Base-by-base conservation (phyloP, 2,888 invertebrate species). In the Bombyx huttoni region DNA sequence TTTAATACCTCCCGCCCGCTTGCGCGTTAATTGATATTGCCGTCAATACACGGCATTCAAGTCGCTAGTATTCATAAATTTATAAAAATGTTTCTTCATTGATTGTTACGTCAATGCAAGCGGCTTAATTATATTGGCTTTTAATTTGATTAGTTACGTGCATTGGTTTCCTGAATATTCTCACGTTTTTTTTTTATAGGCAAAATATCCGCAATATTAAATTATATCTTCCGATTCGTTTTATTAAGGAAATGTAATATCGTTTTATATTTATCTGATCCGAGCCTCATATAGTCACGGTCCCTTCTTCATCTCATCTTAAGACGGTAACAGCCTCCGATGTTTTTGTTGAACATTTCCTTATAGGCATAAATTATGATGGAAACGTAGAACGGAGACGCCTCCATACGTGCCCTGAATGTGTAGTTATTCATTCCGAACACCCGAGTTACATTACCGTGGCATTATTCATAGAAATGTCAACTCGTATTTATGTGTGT, bases 1-100 rank as follows among this genome's bases (percentile, higher is more conserved):
- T 67, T 74, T 75, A 64, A 66, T 61, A 57, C 59, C 62, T 59
- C 56, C 58, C 52, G 48, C 46, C 51, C 50, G 57, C 56, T 56
- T 58, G 58, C 55, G 49, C 55, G 58, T 65, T 73, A 68, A 75
- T 72, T 74, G 65, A 65, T 64, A 56, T 61, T 58, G 56, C 51
- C 55, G 53, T 51, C 52, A 50, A 34, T 54, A 54, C 52, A 49
- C 57, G 54, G 55, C 54, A 48, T 55, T 59, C 45, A 54, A 47
- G 34, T 45, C 14, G 49, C n/a, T 50, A 48, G 40, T 13, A 49
- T 53, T 52, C 52, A 53, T 47, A 35, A 13, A 48, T 45, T 35
- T 14, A 14, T 10, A 7, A 1, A 13, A n/a, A 8, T 1, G 12
- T 40, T 40, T 10, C 2, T 49, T 13, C 12, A 7, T 10, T 24